phyloP scores from a whole-genome alignment of 2,888 invertebrate genomes.

The Diadromus collaris region DNA sequence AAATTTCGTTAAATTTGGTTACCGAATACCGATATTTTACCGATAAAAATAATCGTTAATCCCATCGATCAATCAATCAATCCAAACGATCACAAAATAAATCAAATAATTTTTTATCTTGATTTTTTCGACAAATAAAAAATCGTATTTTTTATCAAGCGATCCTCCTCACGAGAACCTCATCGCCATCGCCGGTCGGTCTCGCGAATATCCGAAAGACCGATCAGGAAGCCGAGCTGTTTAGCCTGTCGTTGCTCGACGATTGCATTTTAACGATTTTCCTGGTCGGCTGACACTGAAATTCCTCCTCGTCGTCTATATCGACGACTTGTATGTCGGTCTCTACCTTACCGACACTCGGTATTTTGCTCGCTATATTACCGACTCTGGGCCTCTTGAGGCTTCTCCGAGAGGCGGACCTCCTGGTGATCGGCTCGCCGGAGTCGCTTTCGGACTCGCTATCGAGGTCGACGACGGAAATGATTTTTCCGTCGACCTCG shows the following conservation, averaged over 20 bases:
- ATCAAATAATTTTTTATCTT: background rate
- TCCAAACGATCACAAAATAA: no score
- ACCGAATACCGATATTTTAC: no score
- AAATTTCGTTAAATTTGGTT: background rate
- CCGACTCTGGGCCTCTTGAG: constrained; percentile 61
- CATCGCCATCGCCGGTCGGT: background rate
- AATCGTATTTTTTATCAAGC: background rate
- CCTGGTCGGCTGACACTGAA: constrained; percentile 66
- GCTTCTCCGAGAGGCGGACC: constrained; percentile 41
- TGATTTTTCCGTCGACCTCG: constrained; percentile 16
- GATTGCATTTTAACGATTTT: constrained; percentile 57
- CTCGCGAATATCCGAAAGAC: background rate
- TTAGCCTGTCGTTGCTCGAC: constrained; percentile 67
- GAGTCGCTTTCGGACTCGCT: constrained; percentile 68
- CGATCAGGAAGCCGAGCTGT: constrained; percentile 65
- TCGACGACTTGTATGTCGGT: constrained; percentile 64
- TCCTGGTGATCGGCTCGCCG: background rate
- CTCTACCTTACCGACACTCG: constrained; percentile 34
- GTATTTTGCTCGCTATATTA: constrained; percentile 57
- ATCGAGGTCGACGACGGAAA: constrained; percentile 66
- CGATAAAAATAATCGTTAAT: no score
- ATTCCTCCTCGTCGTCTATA: constrained; percentile 64
- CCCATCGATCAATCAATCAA: no score
- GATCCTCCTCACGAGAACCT: background rate
- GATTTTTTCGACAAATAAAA: background rate